These are phyloP conservation scores for Diorhabda carinulata DNA, from an alignment of 1,140 invertebrate species.

Conservation along the genomic window DNA sequence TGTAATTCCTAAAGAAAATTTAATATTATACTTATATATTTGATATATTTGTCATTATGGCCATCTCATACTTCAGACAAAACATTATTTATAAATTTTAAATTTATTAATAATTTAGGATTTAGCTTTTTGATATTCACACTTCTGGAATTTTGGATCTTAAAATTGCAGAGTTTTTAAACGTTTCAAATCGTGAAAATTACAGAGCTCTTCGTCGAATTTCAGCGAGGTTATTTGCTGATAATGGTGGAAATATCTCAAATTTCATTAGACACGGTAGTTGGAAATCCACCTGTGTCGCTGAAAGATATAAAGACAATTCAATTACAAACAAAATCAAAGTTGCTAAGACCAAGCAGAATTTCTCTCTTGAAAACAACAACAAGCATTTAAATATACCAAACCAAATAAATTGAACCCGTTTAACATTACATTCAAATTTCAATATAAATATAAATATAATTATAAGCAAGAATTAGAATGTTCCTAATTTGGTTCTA, in stretches of 20 bases:
- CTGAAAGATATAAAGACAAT: constrained; percentile 1
- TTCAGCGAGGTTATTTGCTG: constrained; percentile 7
- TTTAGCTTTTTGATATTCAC: no score
- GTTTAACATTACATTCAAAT: neutral
- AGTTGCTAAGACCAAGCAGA: neutral
- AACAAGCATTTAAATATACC: constrained; percentile 5
- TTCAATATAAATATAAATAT: neutral
- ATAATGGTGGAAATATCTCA: neutral
- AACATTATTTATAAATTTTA: no score
- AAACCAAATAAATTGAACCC: constrained; percentile 4
- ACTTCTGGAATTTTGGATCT: no score
- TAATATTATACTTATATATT: no score
- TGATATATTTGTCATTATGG: no score
- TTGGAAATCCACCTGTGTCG: constrained; percentile 1
- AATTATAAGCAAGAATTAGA: no score
- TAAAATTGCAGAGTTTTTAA: no score
- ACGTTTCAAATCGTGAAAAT: no score
- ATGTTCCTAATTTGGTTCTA: no score
- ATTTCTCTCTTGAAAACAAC: constrained; percentile 1
- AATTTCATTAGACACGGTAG: neutral
- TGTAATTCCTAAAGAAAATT: no score
- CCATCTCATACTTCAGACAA: no score
- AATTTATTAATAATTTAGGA: no score
- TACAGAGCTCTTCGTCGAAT: neutral
- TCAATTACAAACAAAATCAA: constrained; percentile 3